Evolutionary conservation across 2,797 vertebrate species (phyloP), one percentile per base, ranked within the genome.

Genomic region (Danio kyathit): DNA sequence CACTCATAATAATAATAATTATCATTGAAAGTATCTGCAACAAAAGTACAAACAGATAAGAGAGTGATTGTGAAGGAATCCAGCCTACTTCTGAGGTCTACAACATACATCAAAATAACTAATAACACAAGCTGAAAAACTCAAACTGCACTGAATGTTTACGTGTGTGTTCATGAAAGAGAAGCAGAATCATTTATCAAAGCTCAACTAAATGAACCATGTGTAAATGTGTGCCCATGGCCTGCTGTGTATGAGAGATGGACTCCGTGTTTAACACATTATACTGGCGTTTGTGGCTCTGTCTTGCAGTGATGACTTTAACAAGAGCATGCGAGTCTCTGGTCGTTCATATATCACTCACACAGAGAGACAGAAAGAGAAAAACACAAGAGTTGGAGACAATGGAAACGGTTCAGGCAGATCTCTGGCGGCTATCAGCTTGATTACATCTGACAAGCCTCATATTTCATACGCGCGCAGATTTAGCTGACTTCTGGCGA

Each of bases 301-400:
- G 65, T 87, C 83, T 86, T 74, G 86, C 78, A 79, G 85, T 87
- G 91, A 93, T 90, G 88, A 83, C 77, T 86, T 90, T 93, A 91
- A 91, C 91, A 92, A 90, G 87, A 89, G 88, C 89, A 91, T 90
- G 86, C 90, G 89, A 44, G 76, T 86, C 88, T 49, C 51, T 80
- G 82, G 89, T 74, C 78, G 70, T 85, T 87, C 85, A 87, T 85
- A 87, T 69, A 86, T 84, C 72, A 86, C 73, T 83, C 79, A 86
- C 82, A 83, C 51, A 76, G 74, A 56, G 9, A 74, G 52, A 63
- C 46, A 82, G 60, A 49, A 74, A 56, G 17, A 52, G 41, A 46
- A 19, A 59, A 52, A 67, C 29, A 78, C 3, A 4, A 41, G 49
- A 12, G 44, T 21, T 71, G 56, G 46, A 80, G 61, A 73, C 59